Conservation (phyloP, 2,797 vertebrate genomes). For the Oceanodroma leucorhoa region DNA sequence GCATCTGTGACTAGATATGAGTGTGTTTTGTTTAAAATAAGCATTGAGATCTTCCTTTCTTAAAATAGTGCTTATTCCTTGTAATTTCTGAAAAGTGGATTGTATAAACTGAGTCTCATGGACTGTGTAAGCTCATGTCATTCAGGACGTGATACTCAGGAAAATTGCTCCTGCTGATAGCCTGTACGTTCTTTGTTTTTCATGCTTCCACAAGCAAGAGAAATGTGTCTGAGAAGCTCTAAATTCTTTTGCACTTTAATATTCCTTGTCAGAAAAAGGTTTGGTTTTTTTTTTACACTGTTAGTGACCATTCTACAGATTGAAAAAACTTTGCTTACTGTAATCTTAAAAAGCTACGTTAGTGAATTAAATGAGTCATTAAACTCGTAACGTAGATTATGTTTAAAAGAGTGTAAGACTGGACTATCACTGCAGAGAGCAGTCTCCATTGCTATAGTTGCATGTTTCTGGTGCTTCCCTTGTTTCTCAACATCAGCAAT, state of each 20-base stretch:
- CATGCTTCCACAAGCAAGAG: not conserved
- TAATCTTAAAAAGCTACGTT: not conserved
- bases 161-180: not conserved
- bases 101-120: not conserved
- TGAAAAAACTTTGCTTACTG: not conserved
- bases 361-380: not conserved
- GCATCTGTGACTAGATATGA: not conserved
- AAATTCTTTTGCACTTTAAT: not conserved
- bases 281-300: rapidly evolving
- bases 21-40: not conserved
- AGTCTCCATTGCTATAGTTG: not conserved
- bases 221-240: not conserved
- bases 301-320: not conserved
- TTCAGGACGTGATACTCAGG: not conserved
- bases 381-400: not conserved
- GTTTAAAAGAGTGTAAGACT: not conserved
- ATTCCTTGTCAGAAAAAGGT: not conserved
- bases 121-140: not conserved
- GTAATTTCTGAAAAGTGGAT: not conserved
- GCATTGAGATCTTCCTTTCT: not conserved
- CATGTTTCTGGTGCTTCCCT: not conserved
- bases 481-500: not conserved
- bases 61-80: not conserved
- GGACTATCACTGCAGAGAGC: not conserved
- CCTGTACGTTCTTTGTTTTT: not conserved